phyloP scores from a whole-genome alignment of 2,113 vertebrate genomes.

The Sinocyclocheilus anophthalmus region DNA sequence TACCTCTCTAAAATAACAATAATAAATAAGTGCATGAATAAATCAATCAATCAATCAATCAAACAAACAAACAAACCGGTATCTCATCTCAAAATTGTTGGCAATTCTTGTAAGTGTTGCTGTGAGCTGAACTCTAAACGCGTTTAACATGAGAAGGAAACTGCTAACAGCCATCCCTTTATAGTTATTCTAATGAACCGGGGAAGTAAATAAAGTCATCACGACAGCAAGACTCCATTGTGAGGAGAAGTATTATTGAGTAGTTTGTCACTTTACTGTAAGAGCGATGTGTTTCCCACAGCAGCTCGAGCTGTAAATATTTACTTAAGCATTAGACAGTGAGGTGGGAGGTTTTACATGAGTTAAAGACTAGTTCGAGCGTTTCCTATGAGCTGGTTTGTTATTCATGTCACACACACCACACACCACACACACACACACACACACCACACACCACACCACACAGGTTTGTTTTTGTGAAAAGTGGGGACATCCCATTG shows the following conservation, averaged over 20 bases:
- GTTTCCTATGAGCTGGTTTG: not conserved
- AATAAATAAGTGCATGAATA: not conserved
- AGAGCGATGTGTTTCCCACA: conserved; percentile 29
- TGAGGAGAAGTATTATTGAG: conserved; percentile 24
- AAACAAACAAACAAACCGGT: not conserved
- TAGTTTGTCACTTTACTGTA: conserved; percentile 41
- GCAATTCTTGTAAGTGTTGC: not conserved
- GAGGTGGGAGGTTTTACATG: not conserved
- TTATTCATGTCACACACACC: not conserved
- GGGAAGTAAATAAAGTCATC: conserved; percentile 42
- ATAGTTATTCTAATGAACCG: conserved; percentile 42
- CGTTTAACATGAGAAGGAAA: conserved; percentile 39
- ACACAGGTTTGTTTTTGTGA: too few relatives aligned
- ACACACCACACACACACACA: too few relatives aligned
- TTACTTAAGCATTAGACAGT: conserved; percentile 26
- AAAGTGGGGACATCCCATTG: too few relatives aligned
- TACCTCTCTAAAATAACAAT: not conserved
- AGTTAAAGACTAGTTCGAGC: not conserved
- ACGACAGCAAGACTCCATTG: conserved; percentile 30
- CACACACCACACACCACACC: too few relatives aligned
- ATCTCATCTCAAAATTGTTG: not conserved
- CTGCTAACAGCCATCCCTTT: conserved; percentile 22
- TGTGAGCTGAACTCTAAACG: not conserved
- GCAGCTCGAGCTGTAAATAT: conserved; percentile 42
- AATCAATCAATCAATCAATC: not conserved